Evolutionary conservation across 2,888 invertebrate species (phyloP), one percentile per base, ranked within the genome.

Genomic region (Phanerotoma sp.): DNA sequence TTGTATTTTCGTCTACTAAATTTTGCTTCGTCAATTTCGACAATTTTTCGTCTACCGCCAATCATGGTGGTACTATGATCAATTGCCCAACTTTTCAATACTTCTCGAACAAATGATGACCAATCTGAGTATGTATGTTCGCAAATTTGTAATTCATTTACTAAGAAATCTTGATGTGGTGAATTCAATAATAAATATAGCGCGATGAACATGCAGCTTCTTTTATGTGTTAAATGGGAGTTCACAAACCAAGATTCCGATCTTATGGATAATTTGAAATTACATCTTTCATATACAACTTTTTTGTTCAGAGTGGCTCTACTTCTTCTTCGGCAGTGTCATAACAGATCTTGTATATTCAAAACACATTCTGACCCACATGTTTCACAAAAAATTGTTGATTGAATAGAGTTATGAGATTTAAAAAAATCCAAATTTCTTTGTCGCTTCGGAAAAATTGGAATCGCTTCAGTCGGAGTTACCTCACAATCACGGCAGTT

Each of bases 21-120:
- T 46, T 57, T 57, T 2, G 58, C 41, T 38, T 47, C 51, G 32
- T 51, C 54, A 11, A 54, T 54, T 16, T 51, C 57, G 4, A 51
- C 51, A 16, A 42, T 51, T 4, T 6, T 7, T 25, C 7, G 5
- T 6, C 25, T 25, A 7, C 25, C 25, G 25, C 25, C 25, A 6
- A 53, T 40, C 32, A 9, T 41, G 18, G 41, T 18, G 35, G 30
- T 5, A 15, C 13, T n/a, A 35, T 42, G 7, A 33, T 21, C 5
- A 16, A 33, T n/a, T 16, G 41, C 3, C 20, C 51, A 3, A 22
- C 42, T 6, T 20, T 33, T 3, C 41, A 51, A 10, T 1, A 15
- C 10, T 11, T 42, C 42, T 2, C 18, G 11, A 33, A 42, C 35
- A 5, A 35, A 51, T n/a, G 21, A 5, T 22, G 42, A 3, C 51